Evolutionary conservation across 2,113 vertebrate species (phyloP).

Genomic region (Apodemus speciosus): DNA sequence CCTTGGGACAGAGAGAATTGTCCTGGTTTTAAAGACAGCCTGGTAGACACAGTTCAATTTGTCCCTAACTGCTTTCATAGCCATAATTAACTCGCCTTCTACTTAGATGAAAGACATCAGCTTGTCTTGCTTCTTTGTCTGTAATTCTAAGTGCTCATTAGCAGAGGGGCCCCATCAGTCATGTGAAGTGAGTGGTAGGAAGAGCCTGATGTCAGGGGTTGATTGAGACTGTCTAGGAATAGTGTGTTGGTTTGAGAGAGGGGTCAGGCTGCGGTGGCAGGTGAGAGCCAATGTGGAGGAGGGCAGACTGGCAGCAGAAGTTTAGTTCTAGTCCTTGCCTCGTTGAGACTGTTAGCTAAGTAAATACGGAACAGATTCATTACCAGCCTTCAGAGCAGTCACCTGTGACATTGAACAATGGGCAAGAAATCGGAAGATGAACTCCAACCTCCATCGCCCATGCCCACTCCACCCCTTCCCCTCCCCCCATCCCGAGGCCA

Average conservation of each 20-base stretch:
- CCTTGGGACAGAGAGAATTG: neutral
- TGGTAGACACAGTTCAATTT: neutral
- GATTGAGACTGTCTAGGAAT: neutral
- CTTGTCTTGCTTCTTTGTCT: neutral
- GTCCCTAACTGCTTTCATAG: neutral
- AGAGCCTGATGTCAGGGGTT: neutral
- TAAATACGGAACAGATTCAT: neutral
- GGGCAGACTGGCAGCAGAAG: neutral
- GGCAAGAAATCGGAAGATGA: neutral
- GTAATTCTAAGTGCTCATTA: neutral
- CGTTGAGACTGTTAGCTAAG: constrained; percentile 25
- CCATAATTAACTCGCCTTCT: constrained; percentile 4
- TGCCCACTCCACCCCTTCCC: neutral
- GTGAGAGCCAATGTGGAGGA: no score
- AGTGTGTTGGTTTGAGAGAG: no score
- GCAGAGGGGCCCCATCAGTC: neutral
- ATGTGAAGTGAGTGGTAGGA: neutral
- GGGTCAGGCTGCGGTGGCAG: neutral
- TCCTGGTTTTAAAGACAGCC: constrained; percentile 31
- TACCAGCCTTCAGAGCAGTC: neutral
- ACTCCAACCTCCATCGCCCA: neutral
- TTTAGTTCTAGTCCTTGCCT: neutral
- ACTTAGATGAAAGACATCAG: neutral
- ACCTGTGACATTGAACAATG: neutral
- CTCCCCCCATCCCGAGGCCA: neutral